Evolutionary conservation across 2,888 invertebrate genomes (phyloP).

Genomic region (Diaprepes abbreviatus): DNA sequence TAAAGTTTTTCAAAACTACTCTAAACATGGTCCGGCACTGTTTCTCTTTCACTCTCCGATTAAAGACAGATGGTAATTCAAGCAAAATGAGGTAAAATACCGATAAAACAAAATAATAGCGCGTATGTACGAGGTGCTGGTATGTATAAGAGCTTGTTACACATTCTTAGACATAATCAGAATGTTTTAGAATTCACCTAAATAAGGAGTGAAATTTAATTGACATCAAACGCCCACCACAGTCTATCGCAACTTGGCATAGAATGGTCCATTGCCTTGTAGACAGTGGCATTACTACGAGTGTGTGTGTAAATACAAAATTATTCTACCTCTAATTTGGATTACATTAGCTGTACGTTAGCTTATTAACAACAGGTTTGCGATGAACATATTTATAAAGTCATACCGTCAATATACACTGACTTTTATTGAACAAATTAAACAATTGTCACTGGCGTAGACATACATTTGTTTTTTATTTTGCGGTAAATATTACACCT

Average conservation of each 20-base stretch:
- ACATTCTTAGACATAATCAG: slow-evolving; percentile 57
- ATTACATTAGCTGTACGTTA: not conserved
- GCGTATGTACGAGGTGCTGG: slow-evolving; percentile 53
- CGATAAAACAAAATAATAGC: slow-evolving; percentile 49
- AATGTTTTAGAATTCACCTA: slow-evolving; percentile 59
- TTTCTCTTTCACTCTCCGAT: slow-evolving; percentile 9
- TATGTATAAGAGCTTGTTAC: slow-evolving; percentile 54
- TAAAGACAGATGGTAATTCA: slow-evolving; percentile 36
- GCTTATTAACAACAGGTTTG: slow-evolving; percentile 14
- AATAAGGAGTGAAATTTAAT: slow-evolving; percentile 63
- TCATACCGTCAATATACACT: not conserved
- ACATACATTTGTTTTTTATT: too few relatives aligned
- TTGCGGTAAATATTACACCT: too few relatives aligned
- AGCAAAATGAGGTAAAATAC: slow-evolving; percentile 34
- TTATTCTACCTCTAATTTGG: slow-evolving; percentile 28
- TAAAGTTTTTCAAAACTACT: too few relatives aligned
- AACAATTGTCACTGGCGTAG: not conserved
- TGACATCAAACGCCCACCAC: slow-evolving; percentile 59
- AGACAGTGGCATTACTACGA: slow-evolving; percentile 46
- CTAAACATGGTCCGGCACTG: slow-evolving; percentile 4
- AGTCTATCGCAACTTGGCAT: slow-evolving; percentile 50
- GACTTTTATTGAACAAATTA: not conserved
- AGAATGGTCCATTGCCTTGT: slow-evolving; percentile 30
- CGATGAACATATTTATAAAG: not conserved
- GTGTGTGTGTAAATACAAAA: slow-evolving; percentile 44